Conservation (phyloP, 2,797 vertebrate species). For the Alectoris magna region DNA sequence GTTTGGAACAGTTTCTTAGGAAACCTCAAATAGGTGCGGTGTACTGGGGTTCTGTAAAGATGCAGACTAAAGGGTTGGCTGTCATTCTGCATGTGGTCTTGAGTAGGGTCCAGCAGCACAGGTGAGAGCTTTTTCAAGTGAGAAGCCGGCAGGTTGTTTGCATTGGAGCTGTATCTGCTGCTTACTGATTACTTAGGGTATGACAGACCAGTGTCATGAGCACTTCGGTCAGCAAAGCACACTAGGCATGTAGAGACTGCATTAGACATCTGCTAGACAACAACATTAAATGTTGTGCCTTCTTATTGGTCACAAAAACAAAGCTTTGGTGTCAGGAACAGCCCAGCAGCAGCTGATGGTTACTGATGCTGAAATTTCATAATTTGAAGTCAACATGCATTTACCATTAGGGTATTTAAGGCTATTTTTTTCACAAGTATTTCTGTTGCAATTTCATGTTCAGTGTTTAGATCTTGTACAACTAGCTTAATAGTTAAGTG, state of each 20-base stretch:
- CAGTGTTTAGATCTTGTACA: background rate
- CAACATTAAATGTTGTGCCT: background rate
- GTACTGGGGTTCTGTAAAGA: background rate
- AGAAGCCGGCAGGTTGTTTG: background rate
- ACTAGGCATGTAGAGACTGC: accelerated
- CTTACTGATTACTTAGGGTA: background rate
- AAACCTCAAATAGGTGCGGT: background rate
- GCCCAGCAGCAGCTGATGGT: background rate
- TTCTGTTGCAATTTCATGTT: background rate
- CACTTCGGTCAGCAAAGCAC: background rate
- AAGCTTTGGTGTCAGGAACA: background rate
- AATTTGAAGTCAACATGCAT: background rate
- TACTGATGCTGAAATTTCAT: background rate
- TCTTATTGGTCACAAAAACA: background rate
- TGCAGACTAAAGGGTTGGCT: background rate
- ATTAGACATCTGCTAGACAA: background rate
- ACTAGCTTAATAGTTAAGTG: background rate
- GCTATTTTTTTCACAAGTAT: background rate
- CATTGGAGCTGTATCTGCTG: background rate
- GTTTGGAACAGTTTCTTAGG: background rate
- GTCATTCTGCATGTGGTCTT: background rate
- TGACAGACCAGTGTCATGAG: background rate
- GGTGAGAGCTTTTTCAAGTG: background rate
- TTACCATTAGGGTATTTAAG: background rate
- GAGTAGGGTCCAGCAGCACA: accelerated